Percentiles rank a stretch among this genome's conserved stretches.
Evolutionary conservation across 2,113 vertebrate genomes (phyloP).

Genomic region (Rhinichthys klamathensis): DNA sequence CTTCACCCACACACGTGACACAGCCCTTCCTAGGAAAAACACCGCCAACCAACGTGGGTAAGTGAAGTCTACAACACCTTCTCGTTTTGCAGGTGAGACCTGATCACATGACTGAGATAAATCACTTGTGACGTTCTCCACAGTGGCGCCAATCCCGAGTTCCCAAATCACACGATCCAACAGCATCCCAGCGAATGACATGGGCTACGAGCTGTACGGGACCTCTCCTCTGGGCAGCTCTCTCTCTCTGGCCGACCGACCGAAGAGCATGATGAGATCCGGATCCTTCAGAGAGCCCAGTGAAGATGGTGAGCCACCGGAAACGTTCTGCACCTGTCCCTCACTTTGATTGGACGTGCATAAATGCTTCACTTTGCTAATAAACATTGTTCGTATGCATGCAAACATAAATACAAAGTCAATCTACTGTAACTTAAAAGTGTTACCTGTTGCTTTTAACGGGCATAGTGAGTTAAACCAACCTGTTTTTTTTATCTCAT

Average conservation of each 20-base stretch:
- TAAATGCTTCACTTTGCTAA: background rate
- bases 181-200: slow-evolving; percentile 95
- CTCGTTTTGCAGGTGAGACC: slow-evolving; percentile 16
- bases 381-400: background rate
- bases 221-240: slow-evolving; percentile 92
- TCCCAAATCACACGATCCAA: slow-evolving; percentile 96
- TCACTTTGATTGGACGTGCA: background rate
- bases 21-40: slow-evolving; percentile 81
- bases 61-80: slow-evolving; percentile 68
- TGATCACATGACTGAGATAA: background rate
- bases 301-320: slow-evolving; percentile 86
- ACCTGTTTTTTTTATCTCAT: background rate
- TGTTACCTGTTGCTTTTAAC: background rate
- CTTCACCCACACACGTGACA: slow-evolving; percentile 82
- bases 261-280: slow-evolving; percentile 95
- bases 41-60: slow-evolving; percentile 89
- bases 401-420: background rate
- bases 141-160: slow-evolving; percentile 89
- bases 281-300: slow-evolving; percentile 95
- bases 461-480: background rate
- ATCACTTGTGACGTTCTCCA: background rate
- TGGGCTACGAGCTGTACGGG: slow-evolving; percentile 90
- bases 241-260: slow-evolving; percentile 91
- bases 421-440: background rate
- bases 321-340: background rate